Evolutionary conservation across 1,140 invertebrate species (phyloP).

Genomic region (Leptinotarsa undecemlineata): DNA sequence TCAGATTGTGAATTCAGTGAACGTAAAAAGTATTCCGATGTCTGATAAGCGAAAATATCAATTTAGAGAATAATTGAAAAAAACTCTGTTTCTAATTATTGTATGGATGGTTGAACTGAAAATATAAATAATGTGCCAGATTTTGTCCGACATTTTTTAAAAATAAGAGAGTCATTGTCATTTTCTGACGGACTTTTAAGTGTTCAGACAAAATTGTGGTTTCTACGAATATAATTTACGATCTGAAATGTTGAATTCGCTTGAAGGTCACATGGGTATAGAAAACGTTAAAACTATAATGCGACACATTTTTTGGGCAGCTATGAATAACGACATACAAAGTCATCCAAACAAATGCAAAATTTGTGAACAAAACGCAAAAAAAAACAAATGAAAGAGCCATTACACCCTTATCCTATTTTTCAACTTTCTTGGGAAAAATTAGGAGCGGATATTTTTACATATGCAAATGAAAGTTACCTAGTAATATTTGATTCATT

Average conservation of each 20-base stretch:
- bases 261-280: background rate
- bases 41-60: background rate
- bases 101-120: background rate
- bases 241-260: no score
- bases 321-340: background rate
- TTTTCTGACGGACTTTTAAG: background rate
- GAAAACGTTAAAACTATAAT: background rate
- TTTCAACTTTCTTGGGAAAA: slow-evolving; percentile 26
- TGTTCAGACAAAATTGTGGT: background rate
- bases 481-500: background rate
- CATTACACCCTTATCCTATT: background rate
- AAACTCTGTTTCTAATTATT: background rate
- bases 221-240: no score
- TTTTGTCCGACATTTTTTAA: background rate
- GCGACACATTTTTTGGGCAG: background rate
- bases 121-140: background rate
- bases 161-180: background rate
- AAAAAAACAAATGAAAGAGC: background rate
- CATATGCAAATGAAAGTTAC: background rate
- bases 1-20: background rate
- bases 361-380: background rate
- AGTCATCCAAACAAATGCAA: background rate
- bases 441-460: slow-evolving; percentile 22
- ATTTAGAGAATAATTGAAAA: background rate
- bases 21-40: background rate